phyloP scores from a whole-genome alignment of 2,797 vertebrate genomes.

The Numenius phaeopus region DNA sequence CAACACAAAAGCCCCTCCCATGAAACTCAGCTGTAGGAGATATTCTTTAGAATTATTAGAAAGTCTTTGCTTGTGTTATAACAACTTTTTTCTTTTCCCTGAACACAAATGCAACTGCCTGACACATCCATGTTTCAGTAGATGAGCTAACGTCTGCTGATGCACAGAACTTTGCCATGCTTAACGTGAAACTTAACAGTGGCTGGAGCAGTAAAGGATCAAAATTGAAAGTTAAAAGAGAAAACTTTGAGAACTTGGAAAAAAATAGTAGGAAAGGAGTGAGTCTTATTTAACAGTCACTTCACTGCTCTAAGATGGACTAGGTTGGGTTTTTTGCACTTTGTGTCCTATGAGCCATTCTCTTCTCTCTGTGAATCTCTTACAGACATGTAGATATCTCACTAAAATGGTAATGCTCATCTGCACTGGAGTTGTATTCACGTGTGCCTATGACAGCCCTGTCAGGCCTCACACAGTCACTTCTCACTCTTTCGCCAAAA shows the following conservation, averaged over 20 bases:
- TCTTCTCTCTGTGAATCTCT: neutral
- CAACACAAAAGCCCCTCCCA: neutral
- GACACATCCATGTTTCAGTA: neutral
- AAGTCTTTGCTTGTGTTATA: neutral
- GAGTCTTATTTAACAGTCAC: neutral
- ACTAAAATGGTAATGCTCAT: neutral
- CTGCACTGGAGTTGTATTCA: neutral
- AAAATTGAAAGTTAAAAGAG: neutral
- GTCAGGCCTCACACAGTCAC: neutral
- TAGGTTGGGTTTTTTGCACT: neutral
- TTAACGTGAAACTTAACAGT: neutral
- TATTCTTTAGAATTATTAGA: neutral
- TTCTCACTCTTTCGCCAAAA: neutral
- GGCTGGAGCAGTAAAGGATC: neutral
- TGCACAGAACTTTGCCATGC: neutral
- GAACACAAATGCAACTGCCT: neutral
- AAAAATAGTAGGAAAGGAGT: neutral
- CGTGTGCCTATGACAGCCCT: fast-evolving
- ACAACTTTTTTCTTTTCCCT: neutral
- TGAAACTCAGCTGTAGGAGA: neutral
- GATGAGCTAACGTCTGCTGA: neutral
- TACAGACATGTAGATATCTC: neutral
- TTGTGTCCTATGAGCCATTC: neutral
- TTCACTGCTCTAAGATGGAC: neutral
- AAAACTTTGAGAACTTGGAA: neutral